phyloP scores from a whole-genome alignment of 2,888 invertebrate genomes.

The Dicroscelio sp. region DNA sequence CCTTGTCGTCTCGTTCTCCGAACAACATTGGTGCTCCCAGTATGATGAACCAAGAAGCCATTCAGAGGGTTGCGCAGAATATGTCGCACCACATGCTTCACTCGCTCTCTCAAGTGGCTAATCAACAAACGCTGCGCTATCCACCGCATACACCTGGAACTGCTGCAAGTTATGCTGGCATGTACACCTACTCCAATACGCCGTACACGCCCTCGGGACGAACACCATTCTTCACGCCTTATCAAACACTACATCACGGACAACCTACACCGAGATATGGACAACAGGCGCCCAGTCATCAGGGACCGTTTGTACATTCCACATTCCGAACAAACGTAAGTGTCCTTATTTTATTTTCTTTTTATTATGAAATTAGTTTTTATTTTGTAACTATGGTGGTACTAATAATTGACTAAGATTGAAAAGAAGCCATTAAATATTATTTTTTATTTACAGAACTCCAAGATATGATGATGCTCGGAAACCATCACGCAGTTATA shows the following conservation, averaged over 20 bases:
- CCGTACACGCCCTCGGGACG: slow-evolving; percentile 98
- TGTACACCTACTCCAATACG: slow-evolving; percentile 95
- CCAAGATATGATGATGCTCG: slow-evolving; percentile 91
- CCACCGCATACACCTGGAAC: slow-evolving; percentile 95
- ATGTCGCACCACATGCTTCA: slow-evolving; percentile 93
- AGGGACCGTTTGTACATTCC: slow-evolving; percentile 92
- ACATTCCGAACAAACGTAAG: too few relatives aligned
- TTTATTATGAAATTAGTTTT: too few relatives aligned
- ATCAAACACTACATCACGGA: slow-evolving; percentile 93
- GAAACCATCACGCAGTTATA: slow-evolving; percentile 91
- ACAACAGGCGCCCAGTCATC: slow-evolving; percentile 90
- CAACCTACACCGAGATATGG: slow-evolving; percentile 91
- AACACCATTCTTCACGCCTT: slow-evolving; percentile 97
- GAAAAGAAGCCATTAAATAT: slow-evolving; percentile 92
- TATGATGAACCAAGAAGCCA: slow-evolving; percentile 93
- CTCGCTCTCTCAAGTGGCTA: slow-evolving; percentile 94
- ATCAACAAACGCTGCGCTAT: slow-evolving; percentile 92
- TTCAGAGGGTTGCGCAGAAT: slow-evolving; percentile 94
- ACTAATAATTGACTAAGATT: too few relatives aligned
- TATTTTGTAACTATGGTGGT: too few relatives aligned
- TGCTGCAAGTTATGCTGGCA: slow-evolving; percentile 92
- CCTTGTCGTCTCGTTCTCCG: slow-evolving; percentile 92
- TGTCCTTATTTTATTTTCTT: too few relatives aligned
- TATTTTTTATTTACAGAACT: slow-evolving; percentile 86
- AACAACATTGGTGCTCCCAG: slow-evolving; percentile 92